Percentiles rank a stretch among this genome's conserved stretches.
Conservation (phyloP, 2,888 invertebrate species). For the Branchipolynoe longqiensis region DNA sequence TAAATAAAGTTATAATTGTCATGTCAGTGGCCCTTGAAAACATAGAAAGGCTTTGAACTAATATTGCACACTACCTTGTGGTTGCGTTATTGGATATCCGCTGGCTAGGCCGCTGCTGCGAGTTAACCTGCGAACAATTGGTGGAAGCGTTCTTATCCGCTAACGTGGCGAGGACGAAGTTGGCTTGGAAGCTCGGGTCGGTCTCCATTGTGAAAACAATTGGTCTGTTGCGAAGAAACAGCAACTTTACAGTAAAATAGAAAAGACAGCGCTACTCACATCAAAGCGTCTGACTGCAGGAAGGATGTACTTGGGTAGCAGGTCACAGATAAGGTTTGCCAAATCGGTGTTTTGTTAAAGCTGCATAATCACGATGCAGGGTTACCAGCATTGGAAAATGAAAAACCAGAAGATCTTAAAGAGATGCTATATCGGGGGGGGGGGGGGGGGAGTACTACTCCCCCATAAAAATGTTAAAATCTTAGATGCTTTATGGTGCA, state of each 20-base stretch:
- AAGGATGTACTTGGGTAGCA: no score
- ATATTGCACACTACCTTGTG: not conserved
- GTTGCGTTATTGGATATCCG: conserved; percentile 12
- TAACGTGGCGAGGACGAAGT: conserved; percentile 90
- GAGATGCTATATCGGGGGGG: no score
- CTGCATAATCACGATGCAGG: no score
- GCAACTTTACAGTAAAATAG: not conserved
- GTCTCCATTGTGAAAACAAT: conserved; percentile 89
- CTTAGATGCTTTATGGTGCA: no score
- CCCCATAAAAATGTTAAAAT: no score
- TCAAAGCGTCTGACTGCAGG: no score
- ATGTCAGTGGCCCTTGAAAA: not conserved
- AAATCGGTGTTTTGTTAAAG: no score
- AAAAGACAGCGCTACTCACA: no score
- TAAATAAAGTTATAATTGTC: not conserved
- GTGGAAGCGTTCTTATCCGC: conserved; percentile 83
- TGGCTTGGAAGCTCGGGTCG: conserved; percentile 88
- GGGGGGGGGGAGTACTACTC: no score
- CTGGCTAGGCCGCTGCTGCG: conserved; percentile 1
- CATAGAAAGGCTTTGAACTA: not conserved
- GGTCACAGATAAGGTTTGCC: no score
- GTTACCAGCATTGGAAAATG: no score
- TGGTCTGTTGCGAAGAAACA: conserved; percentile 84
- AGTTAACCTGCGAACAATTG: conserved; percentile 9
- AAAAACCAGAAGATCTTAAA: no score